Base-by-base conservation (phyloP, 2,113 vertebrate genomes). In the Crotophaga sulcirostris region DNA sequence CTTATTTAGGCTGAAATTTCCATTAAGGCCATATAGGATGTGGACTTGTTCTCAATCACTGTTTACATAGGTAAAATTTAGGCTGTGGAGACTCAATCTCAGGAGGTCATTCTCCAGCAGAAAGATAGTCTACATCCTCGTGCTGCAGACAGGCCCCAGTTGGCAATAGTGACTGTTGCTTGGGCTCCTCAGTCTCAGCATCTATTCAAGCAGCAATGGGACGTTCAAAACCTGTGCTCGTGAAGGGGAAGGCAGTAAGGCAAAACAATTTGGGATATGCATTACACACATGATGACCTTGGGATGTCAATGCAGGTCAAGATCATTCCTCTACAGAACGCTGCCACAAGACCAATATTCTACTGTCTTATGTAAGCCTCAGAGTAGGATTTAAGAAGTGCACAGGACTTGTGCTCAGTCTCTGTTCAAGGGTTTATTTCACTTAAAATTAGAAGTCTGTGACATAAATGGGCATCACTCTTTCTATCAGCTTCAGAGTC, bases 341-440 rank as follows among this genome's bases (percentile, higher is more conserved):
- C 82, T 93, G 54, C 52, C 17, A 4, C 17, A 54, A 62, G 80
- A 34, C 72, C 78, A 67, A 2, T 86, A 59, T 59, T 91, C 82
- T 66, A 45, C 83, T 92, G 64, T 94, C 88, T 86, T 90, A 75
- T 68, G 69, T 93, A 96, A 95, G 85, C 93, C 76, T 68, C 42
- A 40, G 68, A 89, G 68, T 33, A 92, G 90, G 92, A 95, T 96
- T 95, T 95, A 88, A 83, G 87, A 72, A 80, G 60, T 56, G 64
- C 75, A 28, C 40, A 72, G 90, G 60, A 80, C 75, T 81, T 81
- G 67, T 56, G 31, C 76, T 94, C 56, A 74, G 51, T 93, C 78
- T 94, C 72, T 88, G 15, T 47, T 90, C 60, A 81, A 18, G 68
- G 64, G 28, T 94, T 79, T 88, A 75, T 95, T 95, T 95, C 56